Evolutionary conservation across 2,797 vertebrate genomes (phyloP), one percentile per base, ranked within the genome.

Genomic region (Acridotheres tristis): DNA sequence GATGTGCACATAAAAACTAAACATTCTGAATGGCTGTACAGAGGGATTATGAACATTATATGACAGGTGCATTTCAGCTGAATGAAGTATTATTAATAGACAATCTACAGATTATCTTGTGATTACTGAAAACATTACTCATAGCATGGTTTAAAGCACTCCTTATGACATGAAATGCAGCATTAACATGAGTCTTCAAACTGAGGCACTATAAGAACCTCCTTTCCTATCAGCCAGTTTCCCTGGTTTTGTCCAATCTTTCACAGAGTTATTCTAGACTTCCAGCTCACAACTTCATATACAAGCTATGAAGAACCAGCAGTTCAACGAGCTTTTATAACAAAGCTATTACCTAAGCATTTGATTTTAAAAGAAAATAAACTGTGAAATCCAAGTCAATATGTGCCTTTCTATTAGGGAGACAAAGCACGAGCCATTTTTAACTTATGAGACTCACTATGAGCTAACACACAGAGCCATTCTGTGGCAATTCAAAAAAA

Each of bases 401-500:
- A 38, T 14, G 47, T 40, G 25, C 13, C 36, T 50, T 65, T 58
- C 19, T 61, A n/a, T 40, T 15, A 82, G 9, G 8, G 21, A 84
- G 27, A 74, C 5, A 65, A 26, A 21, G 25, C 32, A 29, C 0
- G 12, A 74, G n/a, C 40, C 4, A 47, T 53, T 84, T 90, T 81
- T 59, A 29, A 59, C 16, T 47, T 58, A 1, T 1, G 27, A 62
- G 20, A 81, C 21, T 8, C 0, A 0, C 18, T 43, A 48, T 20
- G 29, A 65, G 13, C 27, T 67, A 71, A 72, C 30, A 47, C 0
- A 7, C 7, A 55, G 25, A 63, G 17, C 9, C 10, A 30, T 26
- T 58, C 10, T n/a, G 15, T 50, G 32, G 29, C 29, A 93, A 69
- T n/a, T 69, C 19, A 57, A 65, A 88, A 88, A 55, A 66, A 50